Evolutionary conservation across 2,888 invertebrate genomes (phyloP).

Genomic region (Pheosia gnoma): DNA sequence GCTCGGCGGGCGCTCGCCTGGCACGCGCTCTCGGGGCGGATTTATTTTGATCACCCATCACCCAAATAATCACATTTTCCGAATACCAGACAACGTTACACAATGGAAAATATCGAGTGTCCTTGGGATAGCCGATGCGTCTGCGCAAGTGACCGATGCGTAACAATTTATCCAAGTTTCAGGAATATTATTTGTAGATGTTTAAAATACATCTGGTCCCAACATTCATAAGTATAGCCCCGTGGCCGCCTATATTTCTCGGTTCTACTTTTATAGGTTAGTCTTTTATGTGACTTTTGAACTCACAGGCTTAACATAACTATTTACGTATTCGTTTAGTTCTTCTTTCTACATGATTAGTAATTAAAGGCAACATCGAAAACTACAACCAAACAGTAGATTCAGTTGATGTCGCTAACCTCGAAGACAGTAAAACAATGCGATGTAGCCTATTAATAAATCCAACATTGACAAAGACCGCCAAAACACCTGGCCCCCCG

Average conservation of each 20-base stretch:
- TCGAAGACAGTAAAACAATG: conserved; percentile 67
- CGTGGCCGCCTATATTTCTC: too few relatives aligned
- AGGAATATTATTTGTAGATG: too few relatives aligned
- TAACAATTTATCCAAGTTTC: too few relatives aligned
- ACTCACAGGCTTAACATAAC: neutral
- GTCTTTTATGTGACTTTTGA: neutral
- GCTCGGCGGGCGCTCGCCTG: conserved; percentile 43
- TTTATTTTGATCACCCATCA: conserved; percentile 72
- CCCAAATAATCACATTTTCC: conserved; percentile 71
- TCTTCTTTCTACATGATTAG: neutral
- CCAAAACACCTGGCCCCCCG: conserved; percentile 75
- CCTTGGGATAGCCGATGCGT: conserved; percentile 22
- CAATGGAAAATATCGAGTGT: conserved; percentile 30
- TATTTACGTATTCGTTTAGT: neutral
- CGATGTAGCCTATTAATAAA: conserved; percentile 76
- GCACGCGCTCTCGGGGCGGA: conserved; percentile 58
- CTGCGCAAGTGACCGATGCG: neutral
- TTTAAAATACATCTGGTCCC: too few relatives aligned
- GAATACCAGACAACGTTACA: conserved; percentile 72
- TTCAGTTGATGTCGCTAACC: conserved; percentile 60
- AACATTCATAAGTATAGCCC: too few relatives aligned
- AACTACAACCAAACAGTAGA: neutral
- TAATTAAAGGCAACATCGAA: neutral
- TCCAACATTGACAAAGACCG: conserved; percentile 84
- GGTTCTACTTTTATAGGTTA: neutral